A percentile compares a stretch with the other conserved stretches of the same genome.
These are phyloP conservation scores for Rhabdomys pumilio DNA, from an alignment of 2,797 vertebrate genomes.

Conservation along the genomic window DNA sequence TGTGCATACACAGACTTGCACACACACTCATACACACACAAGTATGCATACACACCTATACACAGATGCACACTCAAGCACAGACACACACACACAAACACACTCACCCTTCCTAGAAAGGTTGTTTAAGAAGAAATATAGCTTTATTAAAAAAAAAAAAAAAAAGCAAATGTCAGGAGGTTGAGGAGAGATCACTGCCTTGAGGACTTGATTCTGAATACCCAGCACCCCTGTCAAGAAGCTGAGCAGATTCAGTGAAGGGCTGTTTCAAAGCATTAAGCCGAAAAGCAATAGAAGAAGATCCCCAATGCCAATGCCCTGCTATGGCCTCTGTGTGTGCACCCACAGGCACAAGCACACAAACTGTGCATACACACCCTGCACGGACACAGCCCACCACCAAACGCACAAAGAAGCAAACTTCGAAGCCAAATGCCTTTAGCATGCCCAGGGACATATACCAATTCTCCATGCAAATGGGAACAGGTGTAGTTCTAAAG, in stretches of 20 bases:
- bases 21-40: too few species aligned
- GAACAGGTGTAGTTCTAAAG: not conserved
- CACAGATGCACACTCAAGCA: too few species aligned
- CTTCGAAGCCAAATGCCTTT: not conserved
- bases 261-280: not conserved
- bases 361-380: not conserved
- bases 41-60: too few species aligned
- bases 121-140: not conserved
- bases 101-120: not conserved
- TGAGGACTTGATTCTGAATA: not conserved
- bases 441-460: not conserved
- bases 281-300: not conserved
- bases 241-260: not conserved
- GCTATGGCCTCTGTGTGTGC: accelerated
- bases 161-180: not conserved
- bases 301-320: not conserved
- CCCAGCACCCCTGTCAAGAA: not conserved
- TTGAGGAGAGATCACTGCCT: not conserved
- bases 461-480: not conserved
- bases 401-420: not conserved
- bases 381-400: too few species aligned
- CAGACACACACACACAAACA: too few species aligned
- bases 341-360: not conserved
- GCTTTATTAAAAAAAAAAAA: not conserved
- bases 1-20: too few species aligned